A percentile compares a stretch with the other conserved stretches of the same genome.
Evolutionary conservation across 2,113 vertebrate species (phyloP).

Genomic region (Synchiropus splendidus): DNA sequence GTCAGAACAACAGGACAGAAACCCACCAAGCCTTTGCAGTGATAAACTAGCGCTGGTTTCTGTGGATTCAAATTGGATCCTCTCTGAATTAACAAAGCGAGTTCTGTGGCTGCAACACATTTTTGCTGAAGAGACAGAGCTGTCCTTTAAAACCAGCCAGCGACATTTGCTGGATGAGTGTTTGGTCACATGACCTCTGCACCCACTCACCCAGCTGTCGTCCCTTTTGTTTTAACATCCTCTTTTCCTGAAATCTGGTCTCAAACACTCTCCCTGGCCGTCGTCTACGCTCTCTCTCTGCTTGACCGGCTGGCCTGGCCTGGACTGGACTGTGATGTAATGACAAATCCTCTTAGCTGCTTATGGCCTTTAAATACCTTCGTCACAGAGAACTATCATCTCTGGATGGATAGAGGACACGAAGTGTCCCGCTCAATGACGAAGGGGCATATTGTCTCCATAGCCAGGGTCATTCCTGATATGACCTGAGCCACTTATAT

Average conservation of each 20-base stretch:
- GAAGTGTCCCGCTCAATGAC: not conserved
- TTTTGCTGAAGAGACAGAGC: too few species aligned
- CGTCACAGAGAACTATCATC: conserved; percentile 23
- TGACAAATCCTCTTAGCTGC: conserved; percentile 71
- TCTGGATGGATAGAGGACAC: conserved; percentile 6
- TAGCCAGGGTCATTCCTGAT: too few species aligned
- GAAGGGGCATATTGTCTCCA: not conserved
- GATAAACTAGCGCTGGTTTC: too few species aligned
- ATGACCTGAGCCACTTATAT: too few species aligned
- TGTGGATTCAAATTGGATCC: too few species aligned
- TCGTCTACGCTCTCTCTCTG: conserved; percentile 4
- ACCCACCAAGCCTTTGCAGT: too few species aligned
- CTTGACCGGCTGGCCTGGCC: conserved; percentile 10
- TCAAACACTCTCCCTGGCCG: not conserved
- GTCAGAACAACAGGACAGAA: too few species aligned
- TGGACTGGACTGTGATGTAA: conserved; percentile 58
- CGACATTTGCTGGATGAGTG: conserved; percentile 2
- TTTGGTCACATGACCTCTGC: conserved; percentile 14
- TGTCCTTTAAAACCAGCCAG: conserved; percentile 1
- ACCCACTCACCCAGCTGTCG: conserved; percentile 42
- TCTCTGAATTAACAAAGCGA: too few species aligned
- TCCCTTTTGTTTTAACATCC: conserved; percentile 15
- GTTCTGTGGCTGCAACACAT: too few species aligned
- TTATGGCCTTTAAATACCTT: conserved; percentile 68
- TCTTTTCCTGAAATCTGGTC: conserved; percentile 11